Base-by-base conservation (phyloP, 1,140 invertebrate species). In the Drosophila punjabiensis region DNA sequence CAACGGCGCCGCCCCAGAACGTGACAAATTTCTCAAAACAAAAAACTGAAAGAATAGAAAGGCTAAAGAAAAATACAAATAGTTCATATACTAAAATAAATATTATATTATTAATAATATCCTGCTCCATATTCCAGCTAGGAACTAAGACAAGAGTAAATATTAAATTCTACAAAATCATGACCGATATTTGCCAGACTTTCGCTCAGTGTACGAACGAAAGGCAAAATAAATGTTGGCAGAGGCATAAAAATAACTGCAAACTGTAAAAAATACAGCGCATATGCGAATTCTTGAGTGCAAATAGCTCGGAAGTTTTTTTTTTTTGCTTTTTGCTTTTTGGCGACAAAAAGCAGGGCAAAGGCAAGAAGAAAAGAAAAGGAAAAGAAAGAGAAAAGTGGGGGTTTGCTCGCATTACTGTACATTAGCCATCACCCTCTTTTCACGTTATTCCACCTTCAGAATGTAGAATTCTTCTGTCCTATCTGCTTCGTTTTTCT, bases 11-110 rank as follows among this genome's bases (percentile, higher is more conserved):
- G 58, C 71, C 61, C 37, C 48, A 83, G 82, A 89, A 89, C 85
- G 85, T 89, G 85, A 89, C 85, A 89, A 89, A 89, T 89, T 89
- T 89, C 60, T 70, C 52, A 81, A 58, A 89, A 78, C 65, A 56
- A 30, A 45, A 56, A 55, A 69, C 24, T 9, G 11, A 37, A 64
- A 18, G 18, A 33, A 58, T 30, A 41, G 13, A 24, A 11, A 24
- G 18, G n/a, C n/a, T n/a, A n/a, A 16, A 47, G 16, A n/a, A 3
- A n/a, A 43, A 16, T n/a, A 30, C 3, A n/a, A 10, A 20, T 10
- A 9, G 24, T 24, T 24, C 24, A 14, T 20, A n/a, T n/a, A n/a
- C n/a, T n/a, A 35, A 14, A 37, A 9, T 18, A 24, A 37, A 6
- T 16, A 52, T 9, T 28, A 28, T 28, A 5, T 16, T 9, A 9